phyloP scores from a whole-genome alignment of 2,888 invertebrate genomes.

The Drosophila macrothrix region DNA sequence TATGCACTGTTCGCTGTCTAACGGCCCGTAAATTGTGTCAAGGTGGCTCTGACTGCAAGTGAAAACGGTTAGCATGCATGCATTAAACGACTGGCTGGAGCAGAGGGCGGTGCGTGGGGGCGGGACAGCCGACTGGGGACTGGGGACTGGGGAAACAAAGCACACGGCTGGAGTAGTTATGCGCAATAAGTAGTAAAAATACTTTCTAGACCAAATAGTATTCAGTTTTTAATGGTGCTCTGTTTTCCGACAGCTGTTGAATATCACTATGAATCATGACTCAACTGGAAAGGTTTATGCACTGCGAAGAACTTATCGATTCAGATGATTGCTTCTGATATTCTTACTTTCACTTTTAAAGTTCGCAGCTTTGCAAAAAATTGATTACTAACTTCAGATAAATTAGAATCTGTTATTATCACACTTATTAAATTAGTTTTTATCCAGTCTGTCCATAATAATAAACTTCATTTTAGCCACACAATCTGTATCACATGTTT shows the following conservation, averaged over 20 bases:
- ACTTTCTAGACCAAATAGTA: neutral
- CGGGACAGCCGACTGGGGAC: neutral
- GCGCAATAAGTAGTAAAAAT: neutral
- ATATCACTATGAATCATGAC: neutral
- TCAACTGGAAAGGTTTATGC: neutral
- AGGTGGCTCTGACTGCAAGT: slow-evolving; percentile 56
- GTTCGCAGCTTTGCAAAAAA: neutral
- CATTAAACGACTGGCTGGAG: slow-evolving; percentile 13
- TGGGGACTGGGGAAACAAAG: neutral
- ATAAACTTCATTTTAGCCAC: neutral
- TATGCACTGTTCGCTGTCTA: slow-evolving; percentile 66
- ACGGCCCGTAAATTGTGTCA: slow-evolving; percentile 77
- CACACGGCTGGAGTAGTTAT: neutral
- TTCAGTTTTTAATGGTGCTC: neutral
- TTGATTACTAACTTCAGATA: neutral
- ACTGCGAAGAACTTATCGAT: neutral
- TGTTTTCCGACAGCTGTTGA: neutral
- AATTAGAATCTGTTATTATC: neutral
- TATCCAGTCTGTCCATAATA: neutral
- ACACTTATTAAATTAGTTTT: neutral
- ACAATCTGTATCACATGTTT: neutral
- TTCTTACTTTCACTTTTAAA: neutral
- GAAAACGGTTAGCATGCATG: slow-evolving; percentile 35
- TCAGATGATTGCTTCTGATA: neutral
- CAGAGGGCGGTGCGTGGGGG: neutral